A percentile compares a stretch with the other conserved stretches of the same genome.
Conservation (phyloP, 2,113 vertebrate species). For the Oreochromis niloticus region DNA sequence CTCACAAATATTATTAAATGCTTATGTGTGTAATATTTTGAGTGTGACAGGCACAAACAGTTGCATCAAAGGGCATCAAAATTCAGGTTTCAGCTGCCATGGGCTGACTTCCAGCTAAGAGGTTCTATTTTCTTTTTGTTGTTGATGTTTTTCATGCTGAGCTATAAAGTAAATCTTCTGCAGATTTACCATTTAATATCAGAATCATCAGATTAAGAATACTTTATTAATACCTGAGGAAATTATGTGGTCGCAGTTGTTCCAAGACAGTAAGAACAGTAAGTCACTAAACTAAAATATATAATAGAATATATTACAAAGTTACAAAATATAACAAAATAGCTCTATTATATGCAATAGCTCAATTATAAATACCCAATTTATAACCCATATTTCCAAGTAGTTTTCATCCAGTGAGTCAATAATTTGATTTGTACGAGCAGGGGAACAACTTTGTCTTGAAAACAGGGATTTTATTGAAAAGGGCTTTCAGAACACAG, state of each 20-base stretch:
- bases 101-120: background rate
- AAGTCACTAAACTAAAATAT: background rate
- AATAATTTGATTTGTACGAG: background rate
- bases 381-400: background rate
- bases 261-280: background rate
- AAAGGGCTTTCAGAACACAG: background rate
- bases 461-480: background rate
- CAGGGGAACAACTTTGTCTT: background rate
- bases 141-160: background rate
- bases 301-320: background rate
- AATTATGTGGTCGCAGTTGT: background rate
- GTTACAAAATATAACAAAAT: background rate
- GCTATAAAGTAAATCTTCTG: background rate
- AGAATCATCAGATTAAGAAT: background rate
- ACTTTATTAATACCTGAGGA: accelerated
- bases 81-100: background rate
- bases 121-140: background rate
- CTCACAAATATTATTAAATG: background rate
- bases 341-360: background rate
- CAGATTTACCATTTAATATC: background rate
- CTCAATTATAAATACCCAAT: background rate
- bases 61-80: background rate
- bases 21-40: background rate
- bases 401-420: background rate
- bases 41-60: background rate